Base-by-base conservation (phyloP, 1,140 invertebrate genomes). In the Lordiphosa stackelbergi region DNA sequence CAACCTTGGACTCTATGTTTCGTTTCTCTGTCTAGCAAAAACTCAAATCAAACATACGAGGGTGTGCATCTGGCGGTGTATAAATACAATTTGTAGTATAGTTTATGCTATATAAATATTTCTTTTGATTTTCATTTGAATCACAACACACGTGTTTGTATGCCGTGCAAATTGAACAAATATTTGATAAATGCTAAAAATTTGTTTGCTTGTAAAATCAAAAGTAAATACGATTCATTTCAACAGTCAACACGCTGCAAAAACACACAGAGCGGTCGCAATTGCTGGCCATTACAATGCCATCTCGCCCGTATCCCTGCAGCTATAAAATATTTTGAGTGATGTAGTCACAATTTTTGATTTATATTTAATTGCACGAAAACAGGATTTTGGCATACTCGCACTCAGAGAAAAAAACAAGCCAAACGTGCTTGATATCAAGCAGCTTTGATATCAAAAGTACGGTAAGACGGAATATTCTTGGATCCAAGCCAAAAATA, bases 141-240 rank as follows among this genome's bases (percentile, higher is more conserved):
- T 61, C 54, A 47, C 41, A 38, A 48, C 48, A 51, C 10, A 63
- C 57, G 64, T 42, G 19, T 52, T 42, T 34, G 22, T 53, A 43
- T 34, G 69, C 38, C 36, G 46, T 51, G 35, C 55, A 36, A 55
- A 69, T 68, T 51, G 56, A 55, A 45, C 61, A 69, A 69, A 69
- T 69, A 69, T 69, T 69, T 69, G 65, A 58, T 41, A 35, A 69
- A 69, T 69, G 53, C 65, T 69, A 69, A 51, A 69, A 69, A 69
- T 69, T 61, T 59, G 49, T 71, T 72, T 72, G 54, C 53, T 60
- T 66, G 61, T 53, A 57, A 71, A 71, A 65, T 71, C 54, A 66
- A 65, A 72, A 60, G 55, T 66, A 71, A 71, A 71, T 60, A 71
- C 53, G 53, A 64, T 53, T 53, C 63, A 48, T 57, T 31, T 5